These are phyloP conservation scores for Limnothrissa miodon DNA, from an alignment of 2,113 vertebrate species.

Conservation along the genomic window DNA sequence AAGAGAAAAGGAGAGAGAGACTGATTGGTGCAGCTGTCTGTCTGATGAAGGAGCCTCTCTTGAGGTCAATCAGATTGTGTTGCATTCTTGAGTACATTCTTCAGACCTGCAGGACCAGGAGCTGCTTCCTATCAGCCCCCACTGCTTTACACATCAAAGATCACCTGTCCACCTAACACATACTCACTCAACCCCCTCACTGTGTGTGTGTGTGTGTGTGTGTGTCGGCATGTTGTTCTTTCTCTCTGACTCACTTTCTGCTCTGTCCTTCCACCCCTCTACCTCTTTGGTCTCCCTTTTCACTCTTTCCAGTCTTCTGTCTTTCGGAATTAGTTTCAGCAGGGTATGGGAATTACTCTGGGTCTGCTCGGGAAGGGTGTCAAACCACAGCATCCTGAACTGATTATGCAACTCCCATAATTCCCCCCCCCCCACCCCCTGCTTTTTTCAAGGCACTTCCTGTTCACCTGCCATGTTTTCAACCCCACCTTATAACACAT, in stretches of 20 bases:
- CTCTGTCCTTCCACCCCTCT: background rate
- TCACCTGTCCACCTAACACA: slow-evolving; percentile 43
- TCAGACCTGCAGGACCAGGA: slow-evolving; percentile 46
- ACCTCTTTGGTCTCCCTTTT: background rate
- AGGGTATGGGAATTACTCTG: background rate
- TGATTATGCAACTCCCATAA: slow-evolving; percentile 1
- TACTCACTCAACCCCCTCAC: slow-evolving; percentile 1
- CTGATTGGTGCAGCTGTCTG: slow-evolving; percentile 18
- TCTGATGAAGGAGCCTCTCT: slow-evolving; percentile 39
- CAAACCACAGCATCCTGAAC: background rate
- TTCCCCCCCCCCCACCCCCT: background rate
- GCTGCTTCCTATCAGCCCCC: slow-evolving; percentile 53
- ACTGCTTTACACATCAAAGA: slow-evolving; percentile 54
- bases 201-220: background rate
- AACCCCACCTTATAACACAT: background rate
- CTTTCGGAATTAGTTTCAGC: background rate
- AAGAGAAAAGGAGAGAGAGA: background rate
- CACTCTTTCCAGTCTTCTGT: background rate
- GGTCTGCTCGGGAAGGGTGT: background rate
- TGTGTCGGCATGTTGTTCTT: background rate
- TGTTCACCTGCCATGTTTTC: background rate
- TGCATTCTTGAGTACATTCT: slow-evolving; percentile 46
- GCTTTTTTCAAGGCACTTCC: background rate
- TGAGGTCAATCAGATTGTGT: slow-evolving; percentile 42
- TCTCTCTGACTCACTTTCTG: background rate